Evolutionary conservation across 2,888 invertebrate species (phyloP).

Genomic region (Eristalis intricaria): DNA sequence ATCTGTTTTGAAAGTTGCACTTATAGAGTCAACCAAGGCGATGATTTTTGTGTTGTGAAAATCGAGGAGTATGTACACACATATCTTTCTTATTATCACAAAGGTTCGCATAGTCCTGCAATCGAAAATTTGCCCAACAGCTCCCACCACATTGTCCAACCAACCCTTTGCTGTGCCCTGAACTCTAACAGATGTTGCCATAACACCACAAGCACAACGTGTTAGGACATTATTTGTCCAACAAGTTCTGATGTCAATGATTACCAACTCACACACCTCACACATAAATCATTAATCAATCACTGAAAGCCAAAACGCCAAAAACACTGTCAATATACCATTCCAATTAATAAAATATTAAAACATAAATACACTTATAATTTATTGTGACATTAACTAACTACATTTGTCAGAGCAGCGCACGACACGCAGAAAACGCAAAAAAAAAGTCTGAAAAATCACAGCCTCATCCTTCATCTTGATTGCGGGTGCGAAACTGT

Average conservation of each 20-base stretch:
- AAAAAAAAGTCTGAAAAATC: conserved; percentile 13
- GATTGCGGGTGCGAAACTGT: conserved; percentile 49
- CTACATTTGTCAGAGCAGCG: conserved; percentile 54
- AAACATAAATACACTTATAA: conserved; percentile 65
- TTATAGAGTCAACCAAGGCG: too few relatives aligned
- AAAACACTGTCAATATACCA: conserved; percentile 57
- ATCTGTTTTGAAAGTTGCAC: too few relatives aligned
- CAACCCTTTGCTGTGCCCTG: too few relatives aligned
- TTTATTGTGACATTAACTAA: conserved; percentile 69
- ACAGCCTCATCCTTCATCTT: conserved; percentile 60
- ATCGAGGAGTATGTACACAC: too few relatives aligned
- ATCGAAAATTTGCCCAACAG: too few relatives aligned
- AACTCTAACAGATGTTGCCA: neutral
- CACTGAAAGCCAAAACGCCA: conserved; percentile 35
- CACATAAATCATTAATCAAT: conserved; percentile 29
- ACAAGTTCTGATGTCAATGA: conserved; percentile 4
- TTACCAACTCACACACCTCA: neutral
- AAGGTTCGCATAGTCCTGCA: too few relatives aligned
- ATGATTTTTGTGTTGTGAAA: too few relatives aligned
- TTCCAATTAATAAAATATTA: conserved; percentile 55
- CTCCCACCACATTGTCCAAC: too few relatives aligned
- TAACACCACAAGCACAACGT: neutral
- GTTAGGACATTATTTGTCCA: neutral
- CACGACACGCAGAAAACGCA: conserved; percentile 8
- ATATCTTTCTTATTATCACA: too few relatives aligned